These are phyloP conservation scores for Desoria tigrina DNA, from an alignment of 2,888 invertebrate genomes.

Conservation along the genomic window DNA sequence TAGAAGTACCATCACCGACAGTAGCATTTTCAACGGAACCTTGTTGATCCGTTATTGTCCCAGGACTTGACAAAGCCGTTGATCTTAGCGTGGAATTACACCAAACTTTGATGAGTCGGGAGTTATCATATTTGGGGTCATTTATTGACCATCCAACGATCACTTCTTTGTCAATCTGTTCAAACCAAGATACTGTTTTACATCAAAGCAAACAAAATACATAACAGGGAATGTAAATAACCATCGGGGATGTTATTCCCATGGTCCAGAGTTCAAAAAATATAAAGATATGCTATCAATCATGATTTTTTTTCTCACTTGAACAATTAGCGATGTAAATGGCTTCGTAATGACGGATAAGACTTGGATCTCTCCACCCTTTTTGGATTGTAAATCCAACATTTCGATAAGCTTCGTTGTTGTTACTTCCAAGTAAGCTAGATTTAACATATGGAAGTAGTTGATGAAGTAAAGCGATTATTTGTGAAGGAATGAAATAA, in stretches of 20 bases:
- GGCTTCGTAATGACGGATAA: conserved; percentile 59
- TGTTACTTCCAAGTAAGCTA: conserved; percentile 56
- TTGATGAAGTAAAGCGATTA: conserved; percentile 6
- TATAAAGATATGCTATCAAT: no score
- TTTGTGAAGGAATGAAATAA: background rate
- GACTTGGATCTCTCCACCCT: conserved; percentile 56
- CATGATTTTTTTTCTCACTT: conserved; percentile 52
- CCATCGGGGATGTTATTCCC: no score
- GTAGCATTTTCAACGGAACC: conserved; percentile 9
- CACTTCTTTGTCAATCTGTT: conserved; percentile 58
- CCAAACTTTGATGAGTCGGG: conserved; percentile 56
- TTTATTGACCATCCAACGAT: conserved; percentile 57
- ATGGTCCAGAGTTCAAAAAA: no score
- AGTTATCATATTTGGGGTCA: conserved; percentile 55
- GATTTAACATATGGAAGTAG: conserved; percentile 13
- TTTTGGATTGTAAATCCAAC: conserved; percentile 54
- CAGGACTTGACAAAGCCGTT: background rate
- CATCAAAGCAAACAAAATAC: conserved; percentile 6
- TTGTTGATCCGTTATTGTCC: no score
- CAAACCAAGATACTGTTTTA: no score
- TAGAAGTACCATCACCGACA: conserved; percentile 6
- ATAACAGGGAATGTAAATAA: background rate
- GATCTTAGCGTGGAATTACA: conserved; percentile 48
- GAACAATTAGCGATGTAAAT: conserved; percentile 58
- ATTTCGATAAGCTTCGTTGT: conserved; percentile 55